Base-by-base conservation (phyloP, 1,140 invertebrate species). In the Parapsyche elsis region DNA sequence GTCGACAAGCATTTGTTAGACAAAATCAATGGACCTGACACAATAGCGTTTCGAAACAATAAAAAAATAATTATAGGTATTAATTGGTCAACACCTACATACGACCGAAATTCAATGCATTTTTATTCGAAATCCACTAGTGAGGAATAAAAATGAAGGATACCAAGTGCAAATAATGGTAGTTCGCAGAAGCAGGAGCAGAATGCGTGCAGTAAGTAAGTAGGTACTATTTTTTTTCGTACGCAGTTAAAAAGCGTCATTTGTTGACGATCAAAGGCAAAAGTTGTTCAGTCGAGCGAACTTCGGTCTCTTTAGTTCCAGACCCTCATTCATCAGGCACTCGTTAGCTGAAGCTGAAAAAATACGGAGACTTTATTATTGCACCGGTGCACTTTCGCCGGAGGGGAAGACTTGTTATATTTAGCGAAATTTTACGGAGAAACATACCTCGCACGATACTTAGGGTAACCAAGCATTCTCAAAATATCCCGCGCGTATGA, bases 271-370 rank as follows among this genome's bases (percentile, higher is more conserved):
- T 24, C 23, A 16, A 24, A 19, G 71, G 45, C 38, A 24, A 75
- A 75, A n/a, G 46, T 38, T 75, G 71, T 53, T 10, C 49, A 16
- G 12, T 2, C 10, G 16, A 53, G 16, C 10, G 49, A 53, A 53
- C 49, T 2, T 53, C 49, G 16, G 49, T 67, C 61, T 67, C 19
- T 12, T 16, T 10, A 12, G n/a, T 67, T 67, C n/a, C 61, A 67
- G 21, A 67, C 61, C 21, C 73, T 46, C 75, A 77, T 77, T 77
- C 75, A 77, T 77, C 75, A 77, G 26, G 10, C 57, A 44, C 57
- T 77, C 75, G 75, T 77, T 77, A 77, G 30, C n/a, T 46, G 49
- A 57, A 75, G 49, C 73, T 75, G 73, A 46, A 75, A 75, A 75
- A 75, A 75, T 53, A 45, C 44, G 46, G 45, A 9, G 71, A 21